Conservation (phyloP, 1,140 invertebrate species). For the Drosophila gunungcola region DNA sequence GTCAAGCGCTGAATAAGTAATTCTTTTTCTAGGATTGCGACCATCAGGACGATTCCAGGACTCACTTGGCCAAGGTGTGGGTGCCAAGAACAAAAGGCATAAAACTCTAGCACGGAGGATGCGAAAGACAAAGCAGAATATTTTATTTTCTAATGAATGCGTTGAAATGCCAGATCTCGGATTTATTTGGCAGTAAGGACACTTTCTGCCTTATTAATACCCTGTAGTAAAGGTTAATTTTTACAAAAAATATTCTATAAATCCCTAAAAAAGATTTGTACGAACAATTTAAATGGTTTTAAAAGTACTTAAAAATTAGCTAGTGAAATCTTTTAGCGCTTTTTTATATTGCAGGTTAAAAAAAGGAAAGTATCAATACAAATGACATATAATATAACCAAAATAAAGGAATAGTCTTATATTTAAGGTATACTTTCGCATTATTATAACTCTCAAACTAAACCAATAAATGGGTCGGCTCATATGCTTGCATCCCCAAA, state of each 20-base stretch:
- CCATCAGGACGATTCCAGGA: slow-evolving; percentile 11
- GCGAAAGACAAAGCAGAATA: slow-evolving; percentile 59
- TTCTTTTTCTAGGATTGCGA: slow-evolving; percentile 29
- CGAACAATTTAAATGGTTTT: too few relatives aligned
- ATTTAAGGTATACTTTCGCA: neutral
- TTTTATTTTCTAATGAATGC: slow-evolving; percentile 75
- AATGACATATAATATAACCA: too few relatives aligned
- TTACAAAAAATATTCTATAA: too few relatives aligned
- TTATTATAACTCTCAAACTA: slow-evolving; percentile 14
- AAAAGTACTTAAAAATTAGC: too few relatives aligned
- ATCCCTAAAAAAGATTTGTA: too few relatives aligned
- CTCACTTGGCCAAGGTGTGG: slow-evolving; percentile 34
- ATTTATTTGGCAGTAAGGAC: slow-evolving; percentile 23
- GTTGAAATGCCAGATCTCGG: slow-evolving; percentile 62
- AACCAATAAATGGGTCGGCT: slow-evolving; percentile 15
- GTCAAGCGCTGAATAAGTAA: slow-evolving; percentile 70
- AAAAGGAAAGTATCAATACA: too few relatives aligned
- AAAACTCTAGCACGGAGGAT: slow-evolving; percentile 41
- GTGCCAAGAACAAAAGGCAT: slow-evolving; percentile 59
- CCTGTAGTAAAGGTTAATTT: neutral
- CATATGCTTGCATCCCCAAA: slow-evolving; percentile 3
- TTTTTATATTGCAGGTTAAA: too few relatives aligned
- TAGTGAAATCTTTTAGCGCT: too few relatives aligned
- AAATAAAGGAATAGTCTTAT: neutral
- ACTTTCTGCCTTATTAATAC: neutral